Evolutionary conservation across 2,113 vertebrate species (phyloP).

Genomic region (Oplegnathus fasciatus): DNA sequence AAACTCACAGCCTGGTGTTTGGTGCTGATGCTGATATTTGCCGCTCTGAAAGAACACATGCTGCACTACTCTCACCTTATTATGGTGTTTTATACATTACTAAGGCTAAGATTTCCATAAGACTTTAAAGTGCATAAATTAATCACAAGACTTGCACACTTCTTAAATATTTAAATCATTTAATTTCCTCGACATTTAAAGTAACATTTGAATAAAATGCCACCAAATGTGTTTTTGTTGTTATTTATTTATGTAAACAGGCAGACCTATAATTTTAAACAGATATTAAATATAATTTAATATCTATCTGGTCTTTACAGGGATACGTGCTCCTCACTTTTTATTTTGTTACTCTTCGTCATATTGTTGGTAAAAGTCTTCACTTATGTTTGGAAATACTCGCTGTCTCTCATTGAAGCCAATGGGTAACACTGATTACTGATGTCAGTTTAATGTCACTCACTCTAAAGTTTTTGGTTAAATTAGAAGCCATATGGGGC

Average conservation of each 20-base stretch:
- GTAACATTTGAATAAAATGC: background rate
- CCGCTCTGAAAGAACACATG: background rate
- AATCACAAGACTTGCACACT: background rate
- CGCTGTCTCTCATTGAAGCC: background rate
- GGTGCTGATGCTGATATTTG: slow-evolving; percentile 12
- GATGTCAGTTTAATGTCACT: background rate
- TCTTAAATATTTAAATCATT: background rate
- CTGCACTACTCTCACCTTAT: background rate
- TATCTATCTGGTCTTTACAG: background rate
- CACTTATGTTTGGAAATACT: background rate
- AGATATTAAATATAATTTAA: background rate
- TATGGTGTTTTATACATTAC: too few species aligned
- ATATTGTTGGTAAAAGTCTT: background rate
- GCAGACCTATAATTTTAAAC: background rate
- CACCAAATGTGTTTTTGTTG: background rate
- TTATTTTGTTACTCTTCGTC: background rate
- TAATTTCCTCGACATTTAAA: background rate
- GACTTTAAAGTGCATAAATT: background rate
- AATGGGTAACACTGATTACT: too few species aligned
- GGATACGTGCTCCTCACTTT: background rate
- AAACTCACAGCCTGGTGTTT: background rate
- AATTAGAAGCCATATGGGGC: background rate
- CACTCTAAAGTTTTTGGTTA: background rate
- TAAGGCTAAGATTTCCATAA: background rate
- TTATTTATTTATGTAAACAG: background rate